Conservation (phyloP, 2,797 vertebrate species). For the Cuniculus paca region DNA sequence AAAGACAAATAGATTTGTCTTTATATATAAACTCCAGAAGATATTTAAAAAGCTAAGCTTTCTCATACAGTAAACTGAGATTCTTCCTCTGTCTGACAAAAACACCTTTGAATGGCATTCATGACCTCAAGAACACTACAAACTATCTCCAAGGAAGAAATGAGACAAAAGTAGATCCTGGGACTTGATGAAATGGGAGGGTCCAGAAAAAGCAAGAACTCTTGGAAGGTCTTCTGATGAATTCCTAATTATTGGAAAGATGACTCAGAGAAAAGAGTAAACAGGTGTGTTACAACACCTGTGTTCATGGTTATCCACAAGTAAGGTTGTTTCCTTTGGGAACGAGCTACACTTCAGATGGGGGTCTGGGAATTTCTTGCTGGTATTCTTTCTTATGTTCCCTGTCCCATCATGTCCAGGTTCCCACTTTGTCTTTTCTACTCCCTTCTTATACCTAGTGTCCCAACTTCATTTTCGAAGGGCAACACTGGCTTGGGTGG, state of each 20-base stretch:
- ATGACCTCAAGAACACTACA: not conserved
- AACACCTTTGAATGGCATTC: not conserved
- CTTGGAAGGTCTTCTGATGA: not conserved
- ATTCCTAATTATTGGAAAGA: not conserved
- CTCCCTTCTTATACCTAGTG: not conserved
- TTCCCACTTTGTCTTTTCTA: not conserved
- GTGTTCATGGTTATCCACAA: not conserved
- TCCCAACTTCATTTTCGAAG: not conserved
- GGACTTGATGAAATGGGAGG: not conserved
- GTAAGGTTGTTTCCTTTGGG: not conserved
- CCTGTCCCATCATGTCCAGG: not conserved
- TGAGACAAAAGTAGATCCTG: not conserved
- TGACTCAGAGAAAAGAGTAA: not conserved
- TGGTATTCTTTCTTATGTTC: not conserved
- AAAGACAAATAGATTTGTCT: conserved; percentile 1
- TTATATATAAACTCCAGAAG: not conserved
- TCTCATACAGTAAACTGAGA: not conserved
- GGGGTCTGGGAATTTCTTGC: not conserved
- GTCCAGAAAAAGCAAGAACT: not conserved
- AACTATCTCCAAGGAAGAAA: not conserved
- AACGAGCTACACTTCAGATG: not conserved
- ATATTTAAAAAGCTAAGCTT: conserved; percentile 17
- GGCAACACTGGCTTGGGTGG: not conserved
- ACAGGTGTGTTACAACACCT: not conserved
- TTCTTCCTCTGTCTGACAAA: not conserved